phyloP scores from a whole-genome alignment of 2,797 vertebrate genomes.

The Benthosema pterotum region DNA sequence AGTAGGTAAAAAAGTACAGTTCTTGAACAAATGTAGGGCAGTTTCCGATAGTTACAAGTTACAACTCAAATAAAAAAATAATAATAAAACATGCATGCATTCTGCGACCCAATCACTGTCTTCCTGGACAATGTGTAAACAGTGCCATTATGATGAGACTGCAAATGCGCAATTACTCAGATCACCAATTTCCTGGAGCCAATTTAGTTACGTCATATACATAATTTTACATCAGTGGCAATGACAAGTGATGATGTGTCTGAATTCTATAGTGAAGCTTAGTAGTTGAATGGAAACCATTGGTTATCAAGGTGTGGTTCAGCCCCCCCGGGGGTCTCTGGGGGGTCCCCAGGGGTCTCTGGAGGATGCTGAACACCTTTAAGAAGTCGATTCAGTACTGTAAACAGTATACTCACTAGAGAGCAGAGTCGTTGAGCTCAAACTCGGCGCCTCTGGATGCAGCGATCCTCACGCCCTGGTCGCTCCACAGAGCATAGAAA shows the following conservation, averaged over 20 bases:
- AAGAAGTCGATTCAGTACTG: too few relatives aligned
- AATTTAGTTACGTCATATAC: constrained; percentile 15
- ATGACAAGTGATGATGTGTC: neutral
- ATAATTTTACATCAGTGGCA: constrained; percentile 6
- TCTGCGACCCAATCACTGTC: constrained; percentile 1
- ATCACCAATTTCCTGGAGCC: constrained; percentile 47
- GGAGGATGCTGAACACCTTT: too few relatives aligned
- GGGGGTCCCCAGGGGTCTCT: too few relatives aligned
- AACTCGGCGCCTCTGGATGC: constrained; percentile 76
- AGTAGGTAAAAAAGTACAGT: too few relatives aligned
- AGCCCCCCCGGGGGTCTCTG: too few relatives aligned
- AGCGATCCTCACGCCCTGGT: constrained; percentile 74
- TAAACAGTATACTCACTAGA: constrained; percentile 80
- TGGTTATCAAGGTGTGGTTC: too few relatives aligned
- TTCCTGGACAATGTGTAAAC: constrained; percentile 30
- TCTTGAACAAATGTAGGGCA: too few relatives aligned
- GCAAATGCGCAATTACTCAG: constrained; percentile 45
- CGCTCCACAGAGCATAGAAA: constrained; percentile 77
- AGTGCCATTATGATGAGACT: constrained; percentile 32
- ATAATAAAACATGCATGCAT: constrained; percentile 14
- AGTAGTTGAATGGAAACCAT: too few relatives aligned
- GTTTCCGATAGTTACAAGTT: too few relatives aligned
- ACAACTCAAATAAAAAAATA: constrained; percentile 16
- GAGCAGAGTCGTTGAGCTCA: constrained; percentile 82
- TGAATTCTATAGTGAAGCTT: too few relatives aligned